A percentile compares a stretch with the other conserved stretches of the same genome.
Conservation (phyloP, 2,888 invertebrate genomes). For the Brenthis ino region DNA sequence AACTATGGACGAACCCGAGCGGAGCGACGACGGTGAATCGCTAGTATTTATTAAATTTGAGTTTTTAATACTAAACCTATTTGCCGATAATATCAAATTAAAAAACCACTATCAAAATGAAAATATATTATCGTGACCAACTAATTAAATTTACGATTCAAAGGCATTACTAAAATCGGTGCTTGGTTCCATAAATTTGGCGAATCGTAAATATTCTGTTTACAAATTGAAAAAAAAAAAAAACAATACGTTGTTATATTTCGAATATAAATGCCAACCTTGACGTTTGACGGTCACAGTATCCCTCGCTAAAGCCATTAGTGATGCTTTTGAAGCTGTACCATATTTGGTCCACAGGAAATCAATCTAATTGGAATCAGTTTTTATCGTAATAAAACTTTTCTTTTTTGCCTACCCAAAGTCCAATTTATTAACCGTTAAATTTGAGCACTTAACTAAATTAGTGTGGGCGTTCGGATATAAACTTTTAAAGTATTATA, state of each 20-base stretch:
- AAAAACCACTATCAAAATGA: neutral
- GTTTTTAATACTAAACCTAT: too few species aligned
- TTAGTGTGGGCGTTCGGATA: conserved; percentile 28
- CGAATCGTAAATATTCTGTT: conserved; percentile 26
- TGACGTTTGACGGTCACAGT: conserved; percentile 46
- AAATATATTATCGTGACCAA: neutral
- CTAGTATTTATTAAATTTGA: too few species aligned
- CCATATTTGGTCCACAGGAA: conserved; percentile 28
- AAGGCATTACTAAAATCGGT: conserved; percentile 4
- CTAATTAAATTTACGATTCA: conserved; percentile 6
- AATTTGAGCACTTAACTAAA: conserved; percentile 22
- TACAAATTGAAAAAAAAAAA: conserved; percentile 36
- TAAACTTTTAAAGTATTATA: conserved; percentile 25
- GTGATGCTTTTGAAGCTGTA: conserved; percentile 25
- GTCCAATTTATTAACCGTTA: conserved; percentile 22
- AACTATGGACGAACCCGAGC: too few species aligned
- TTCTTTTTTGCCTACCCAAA: conserved; percentile 20
- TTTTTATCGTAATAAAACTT: conserved; percentile 21
- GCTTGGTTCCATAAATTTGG: conserved; percentile 25
- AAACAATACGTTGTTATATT: conserved; percentile 37
- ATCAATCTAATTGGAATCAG: conserved; percentile 20
- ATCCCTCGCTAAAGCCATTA: conserved; percentile 22
- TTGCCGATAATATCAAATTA: neutral
- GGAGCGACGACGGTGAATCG: too few species aligned
- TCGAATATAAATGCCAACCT: conserved; percentile 49